Conservation (phyloP, 2,888 invertebrate genomes). For the Orthosia cruda region DNA sequence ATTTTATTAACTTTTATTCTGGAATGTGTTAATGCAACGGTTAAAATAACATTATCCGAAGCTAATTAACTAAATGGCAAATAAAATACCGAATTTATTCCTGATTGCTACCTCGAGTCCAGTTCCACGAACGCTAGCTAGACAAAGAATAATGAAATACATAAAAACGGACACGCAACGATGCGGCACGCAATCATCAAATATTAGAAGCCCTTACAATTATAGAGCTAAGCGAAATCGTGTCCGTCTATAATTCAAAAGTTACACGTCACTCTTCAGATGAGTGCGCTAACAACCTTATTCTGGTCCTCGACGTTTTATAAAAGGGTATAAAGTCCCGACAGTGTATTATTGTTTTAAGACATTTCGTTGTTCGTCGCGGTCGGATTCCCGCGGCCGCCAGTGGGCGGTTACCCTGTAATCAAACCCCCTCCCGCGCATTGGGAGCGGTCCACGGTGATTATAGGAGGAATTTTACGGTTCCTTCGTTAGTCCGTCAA, state of each 20-base stretch:
- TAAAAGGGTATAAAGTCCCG: slow-evolving; percentile 65
- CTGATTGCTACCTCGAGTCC: slow-evolving; percentile 39
- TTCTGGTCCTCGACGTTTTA: slow-evolving; percentile 45
- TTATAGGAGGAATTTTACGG: slow-evolving; percentile 89
- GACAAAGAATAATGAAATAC: slow-evolving; percentile 71
- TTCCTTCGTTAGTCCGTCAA: slow-evolving; percentile 89
- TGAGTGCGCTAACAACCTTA: slow-evolving; percentile 62
- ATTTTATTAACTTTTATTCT: too few relatives aligned
- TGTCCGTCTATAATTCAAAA: slow-evolving; percentile 71
- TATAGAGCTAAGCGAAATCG: slow-evolving; percentile 80
- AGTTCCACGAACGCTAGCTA: slow-evolving; percentile 43
- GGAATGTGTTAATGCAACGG: slow-evolving; percentile 37
- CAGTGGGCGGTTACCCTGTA: slow-evolving; percentile 90
- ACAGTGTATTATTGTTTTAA: slow-evolving; percentile 78
- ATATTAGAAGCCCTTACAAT: slow-evolving; percentile 77
- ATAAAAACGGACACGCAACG: slow-evolving; percentile 75
- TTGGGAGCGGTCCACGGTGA: slow-evolving; percentile 83
- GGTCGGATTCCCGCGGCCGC: slow-evolving; percentile 76
- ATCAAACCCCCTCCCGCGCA: slow-evolving; percentile 81
- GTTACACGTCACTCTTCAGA: slow-evolving; percentile 67
- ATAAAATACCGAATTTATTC: slow-evolving; percentile 44
- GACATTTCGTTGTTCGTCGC: slow-evolving; percentile 74
- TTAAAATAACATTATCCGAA: slow-evolving; percentile 30
- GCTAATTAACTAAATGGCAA: slow-evolving; percentile 35
- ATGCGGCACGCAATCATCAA: slow-evolving; percentile 78